Base-by-base conservation (phyloP, 2,888 invertebrate species). In the Flexamia atlantica region DNA sequence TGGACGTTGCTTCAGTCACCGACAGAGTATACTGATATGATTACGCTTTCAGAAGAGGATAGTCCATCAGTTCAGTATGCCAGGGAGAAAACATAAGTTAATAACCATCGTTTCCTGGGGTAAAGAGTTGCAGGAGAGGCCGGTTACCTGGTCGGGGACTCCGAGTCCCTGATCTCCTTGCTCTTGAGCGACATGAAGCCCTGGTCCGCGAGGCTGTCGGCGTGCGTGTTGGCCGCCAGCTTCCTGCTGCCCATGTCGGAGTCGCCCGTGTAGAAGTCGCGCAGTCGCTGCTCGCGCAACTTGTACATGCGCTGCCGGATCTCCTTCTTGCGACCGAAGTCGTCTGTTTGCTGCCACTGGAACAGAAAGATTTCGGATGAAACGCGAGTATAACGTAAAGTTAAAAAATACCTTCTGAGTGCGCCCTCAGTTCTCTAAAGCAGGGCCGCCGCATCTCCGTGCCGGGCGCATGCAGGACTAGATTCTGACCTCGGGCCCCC, bases 311-410 rank as follows among this genome's bases (percentile, higher is more conserved):
- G 94, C 70, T 95, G 93, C 85, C 97, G 94, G 88, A 97, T 97
- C 90, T 96, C 95, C 90, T 96, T 96, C 91, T 97, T 96, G 86
- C 94, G 94, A 82, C 95, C 95, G 90, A 95, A 96, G 90, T 97
- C 97, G 89, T 96, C 96, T 72, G 97, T 95, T 90, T 95, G 95
- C 91, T 95, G 95, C 96, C 96, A 96, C 95, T 96, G 91, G n/a
- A 92, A 91, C 84, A 64, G 36, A 36, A 7, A 36, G 36, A 9
- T 4, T 36, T 9, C 4, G n/a, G n/a, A n/a, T n/a, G n/a, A n/a
- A n/a, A n/a, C n/a, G n/a, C n/a, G n/a, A n/a, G n/a, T n/a, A n/a
- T n/a, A n/a, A n/a, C n/a, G n/a, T n/a, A n/a, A n/a, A n/a, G n/a
- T n/a, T n/a, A n/a, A n/a, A n/a, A n/a, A n/a, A n/a, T n/a, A n/a